phyloP scores from a whole-genome alignment of 2,797 vertebrate species.

The Jordanella pulchra region DNA sequence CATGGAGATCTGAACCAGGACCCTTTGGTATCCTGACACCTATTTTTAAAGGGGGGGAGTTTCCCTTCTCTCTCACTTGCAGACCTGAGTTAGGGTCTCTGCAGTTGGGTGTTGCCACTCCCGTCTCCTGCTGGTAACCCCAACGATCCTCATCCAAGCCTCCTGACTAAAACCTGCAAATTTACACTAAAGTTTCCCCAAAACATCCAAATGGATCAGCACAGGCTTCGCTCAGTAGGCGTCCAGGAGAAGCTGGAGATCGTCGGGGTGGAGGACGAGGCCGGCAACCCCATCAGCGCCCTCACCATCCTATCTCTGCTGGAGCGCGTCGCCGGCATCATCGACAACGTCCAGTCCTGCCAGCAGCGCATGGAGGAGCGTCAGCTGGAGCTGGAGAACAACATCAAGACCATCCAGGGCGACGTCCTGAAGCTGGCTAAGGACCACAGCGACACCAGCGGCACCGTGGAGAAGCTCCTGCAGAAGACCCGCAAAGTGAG shows the following conservation, averaged over 20 bases:
- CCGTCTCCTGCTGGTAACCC: slow-evolving; percentile 40
- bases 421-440: slow-evolving; percentile 92
- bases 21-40: slow-evolving; percentile 77
- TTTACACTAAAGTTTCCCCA: not conserved
- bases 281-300: slow-evolving; percentile 86
- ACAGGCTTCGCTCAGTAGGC: slow-evolving; percentile 56
- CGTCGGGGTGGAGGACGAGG: slow-evolving; percentile 84
- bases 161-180: not conserved
- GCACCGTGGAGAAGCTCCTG: slow-evolving; percentile 89
- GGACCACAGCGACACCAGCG: slow-evolving; percentile 87
- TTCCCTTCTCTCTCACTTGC: slow-evolving; percentile 66
- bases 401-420: slow-evolving; percentile 91
- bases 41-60: slow-evolving; percentile 74
- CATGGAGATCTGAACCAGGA: slow-evolving; percentile 54
- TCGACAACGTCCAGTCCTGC: slow-evolving; percentile 92
- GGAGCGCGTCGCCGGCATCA: slow-evolving; percentile 93
- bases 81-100: slow-evolving; percentile 71
- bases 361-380: slow-evolving; percentile 96
- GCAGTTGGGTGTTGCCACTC: slow-evolving; percentile 64
- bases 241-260: slow-evolving; percentile 77
- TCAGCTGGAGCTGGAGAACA: slow-evolving; percentile 89
- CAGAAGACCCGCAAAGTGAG: slow-evolving; percentile 95
- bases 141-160: not conserved
- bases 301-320: slow-evolving; percentile 93
- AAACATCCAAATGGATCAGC: slow-evolving; percentile 62